Evolutionary conservation across 2,113 vertebrate genomes (phyloP).

Genomic region (Menidia beryllina): DNA sequence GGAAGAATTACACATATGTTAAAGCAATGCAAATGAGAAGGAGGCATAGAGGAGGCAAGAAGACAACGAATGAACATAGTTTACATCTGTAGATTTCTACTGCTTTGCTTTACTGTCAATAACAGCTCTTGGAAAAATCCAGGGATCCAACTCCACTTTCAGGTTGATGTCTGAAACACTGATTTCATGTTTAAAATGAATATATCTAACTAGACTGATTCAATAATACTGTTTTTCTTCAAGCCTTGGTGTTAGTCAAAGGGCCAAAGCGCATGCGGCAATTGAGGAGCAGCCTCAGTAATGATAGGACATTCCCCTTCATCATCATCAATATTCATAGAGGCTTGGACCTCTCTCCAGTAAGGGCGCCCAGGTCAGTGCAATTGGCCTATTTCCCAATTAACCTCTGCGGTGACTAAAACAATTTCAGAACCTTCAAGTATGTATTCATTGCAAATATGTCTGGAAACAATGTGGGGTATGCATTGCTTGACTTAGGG

Average conservation of each 20-base stretch:
- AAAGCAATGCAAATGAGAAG: slow-evolving; percentile 32
- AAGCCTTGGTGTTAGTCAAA: slow-evolving; percentile 38
- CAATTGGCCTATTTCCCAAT: slow-evolving; percentile 39
- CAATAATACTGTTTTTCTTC: not conserved
- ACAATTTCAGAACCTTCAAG: slow-evolving; percentile 27
- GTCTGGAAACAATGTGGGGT: slow-evolving; percentile 16
- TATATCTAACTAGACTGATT: not conserved
- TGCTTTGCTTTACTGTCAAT: not conserved
- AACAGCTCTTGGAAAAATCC: not conserved
- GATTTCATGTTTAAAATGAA: slow-evolving; percentile 17
- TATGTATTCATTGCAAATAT: slow-evolving; percentile 4
- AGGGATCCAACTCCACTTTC: not conserved
- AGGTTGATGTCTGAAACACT: not conserved
- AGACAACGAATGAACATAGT: slow-evolving; percentile 21
- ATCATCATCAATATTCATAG: slow-evolving; percentile 54
- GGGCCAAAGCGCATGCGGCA: not conserved
- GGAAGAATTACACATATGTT: slow-evolving; percentile 57
- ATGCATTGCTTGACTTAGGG: slow-evolving; percentile 17
- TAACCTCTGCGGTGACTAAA: slow-evolving; percentile 44
- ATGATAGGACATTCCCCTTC: slow-evolving; percentile 15
- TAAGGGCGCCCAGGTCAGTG: slow-evolving; percentile 19
- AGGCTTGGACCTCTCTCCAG: slow-evolving; percentile 36
- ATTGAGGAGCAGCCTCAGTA: slow-evolving; percentile 33
- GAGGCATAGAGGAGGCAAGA: slow-evolving; percentile 46
- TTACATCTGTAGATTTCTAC: slow-evolving; percentile 3